Percentiles rank a stretch among this genome's conserved stretches.
Evolutionary conservation across 2,113 vertebrate species (phyloP).

Genomic region (Lathamus discolor): DNA sequence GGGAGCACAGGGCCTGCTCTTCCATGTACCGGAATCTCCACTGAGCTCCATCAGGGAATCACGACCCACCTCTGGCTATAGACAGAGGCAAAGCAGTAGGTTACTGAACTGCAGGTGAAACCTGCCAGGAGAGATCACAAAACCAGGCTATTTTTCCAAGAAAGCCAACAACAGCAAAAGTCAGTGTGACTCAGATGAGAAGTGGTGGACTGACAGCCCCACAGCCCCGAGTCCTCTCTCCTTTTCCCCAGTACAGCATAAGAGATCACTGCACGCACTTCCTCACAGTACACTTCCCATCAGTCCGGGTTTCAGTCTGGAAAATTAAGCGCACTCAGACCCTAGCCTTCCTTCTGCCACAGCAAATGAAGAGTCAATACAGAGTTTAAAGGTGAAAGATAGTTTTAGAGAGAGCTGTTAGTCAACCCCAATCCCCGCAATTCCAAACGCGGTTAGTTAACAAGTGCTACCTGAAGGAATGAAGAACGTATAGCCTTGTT

Average conservation of each 20-base stretch:
- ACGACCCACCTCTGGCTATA: not conserved
- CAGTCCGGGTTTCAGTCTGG: not conserved
- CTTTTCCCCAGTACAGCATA: not conserved
- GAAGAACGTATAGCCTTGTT: conserved; percentile 94
- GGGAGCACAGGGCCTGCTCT: not conserved
- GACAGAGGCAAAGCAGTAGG: not conserved
- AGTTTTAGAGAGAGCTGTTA: not conserved
- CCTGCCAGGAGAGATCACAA: not conserved
- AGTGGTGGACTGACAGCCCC: not conserved
- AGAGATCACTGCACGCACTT: not conserved
- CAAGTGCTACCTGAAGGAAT: conserved; percentile 89
- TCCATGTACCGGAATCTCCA: not conserved
- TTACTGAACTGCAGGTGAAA: not conserved
- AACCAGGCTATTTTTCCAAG: not conserved
- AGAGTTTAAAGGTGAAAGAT: not conserved
- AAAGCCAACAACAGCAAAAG: not conserved
- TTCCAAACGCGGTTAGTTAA: not conserved
- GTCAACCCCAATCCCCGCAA: not conserved
- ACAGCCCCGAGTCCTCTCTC: not conserved
- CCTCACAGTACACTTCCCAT: not conserved
- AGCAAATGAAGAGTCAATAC: not conserved
- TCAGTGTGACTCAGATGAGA: not conserved
- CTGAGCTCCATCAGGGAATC: not conserved
- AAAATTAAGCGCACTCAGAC: not conserved
- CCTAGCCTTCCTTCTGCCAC: not conserved